A percentile compares a stretch with the other conserved stretches of the same genome.
Evolutionary conservation across 37 sponge, comb jelly and placozoan genomes (phyloP).

Genomic region (Lycopodina hypogea): DNA sequence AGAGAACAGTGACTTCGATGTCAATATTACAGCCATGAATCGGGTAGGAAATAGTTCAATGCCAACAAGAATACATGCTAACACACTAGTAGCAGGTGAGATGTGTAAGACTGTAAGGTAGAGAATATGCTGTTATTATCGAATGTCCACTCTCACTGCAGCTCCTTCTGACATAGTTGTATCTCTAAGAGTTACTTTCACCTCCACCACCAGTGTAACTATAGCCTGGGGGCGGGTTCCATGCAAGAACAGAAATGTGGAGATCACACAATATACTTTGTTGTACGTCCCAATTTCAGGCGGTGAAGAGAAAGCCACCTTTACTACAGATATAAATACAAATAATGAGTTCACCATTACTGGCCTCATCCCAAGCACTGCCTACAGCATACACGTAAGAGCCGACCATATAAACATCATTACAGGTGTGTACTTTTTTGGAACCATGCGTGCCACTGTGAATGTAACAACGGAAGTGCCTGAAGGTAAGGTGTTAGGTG

Average conservation of each 20-base stretch:
- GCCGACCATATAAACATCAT: neutral
- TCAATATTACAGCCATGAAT: too few species aligned
- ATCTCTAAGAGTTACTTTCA: neutral
- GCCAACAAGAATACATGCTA: too few species aligned
- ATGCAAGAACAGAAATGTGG: conserved; percentile 11
- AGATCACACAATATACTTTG: conserved; percentile 15
- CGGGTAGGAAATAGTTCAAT: too few species aligned
- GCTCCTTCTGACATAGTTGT: conserved; percentile 18
- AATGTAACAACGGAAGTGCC: neutral
- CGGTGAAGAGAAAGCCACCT: too few species aligned
- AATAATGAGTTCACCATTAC: conserved; percentile 1
- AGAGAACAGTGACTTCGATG: too few species aligned
- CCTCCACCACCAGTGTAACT: conserved; percentile 10
- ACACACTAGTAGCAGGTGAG: too few species aligned
- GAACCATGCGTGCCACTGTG: neutral
- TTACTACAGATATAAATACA: neutral
- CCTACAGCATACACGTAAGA: conserved; percentile 8
- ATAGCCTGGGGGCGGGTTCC: conserved; percentile 14
- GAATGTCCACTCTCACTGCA: too few species aligned
- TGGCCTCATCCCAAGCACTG: conserved; percentile 18
- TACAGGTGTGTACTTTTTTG: too few species aligned
- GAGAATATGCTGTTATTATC: too few species aligned
- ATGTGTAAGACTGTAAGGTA: too few species aligned
- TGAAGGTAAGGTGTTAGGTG: neutral
- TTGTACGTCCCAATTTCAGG: neutral